A percentile compares a stretch with the other conserved stretches of the same genome.
Evolutionary conservation across 2,797 vertebrate genomes (phyloP).

Genomic region (Sebastiscus albofasciatus): DNA sequence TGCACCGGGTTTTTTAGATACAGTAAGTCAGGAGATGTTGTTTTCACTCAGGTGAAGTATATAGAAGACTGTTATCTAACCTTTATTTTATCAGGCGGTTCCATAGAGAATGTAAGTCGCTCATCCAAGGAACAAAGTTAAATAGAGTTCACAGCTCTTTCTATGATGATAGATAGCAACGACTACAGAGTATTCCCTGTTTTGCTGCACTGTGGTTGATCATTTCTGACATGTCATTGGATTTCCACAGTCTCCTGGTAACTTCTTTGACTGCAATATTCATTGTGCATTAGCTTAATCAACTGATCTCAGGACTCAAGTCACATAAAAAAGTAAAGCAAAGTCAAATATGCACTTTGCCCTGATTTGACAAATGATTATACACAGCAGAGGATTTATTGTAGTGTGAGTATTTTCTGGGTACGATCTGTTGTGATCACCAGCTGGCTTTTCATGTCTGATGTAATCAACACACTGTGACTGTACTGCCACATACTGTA

Average conservation of each 20-base stretch:
- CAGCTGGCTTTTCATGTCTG: too few species aligned
- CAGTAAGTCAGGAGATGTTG: neutral
- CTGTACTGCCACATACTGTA: neutral
- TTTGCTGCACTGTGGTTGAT: neutral
- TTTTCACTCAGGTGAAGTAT: neutral
- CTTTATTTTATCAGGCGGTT: slow-evolving; percentile 6
- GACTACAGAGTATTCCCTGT: neutral
- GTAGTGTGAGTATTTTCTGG: neutral
- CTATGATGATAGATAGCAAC: neutral
- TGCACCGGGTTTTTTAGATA: neutral
- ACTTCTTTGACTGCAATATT: neutral
- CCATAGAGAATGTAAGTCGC: neutral
- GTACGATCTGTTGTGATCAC: neutral
- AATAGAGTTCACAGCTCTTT: neutral
- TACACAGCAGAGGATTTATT: neutral
- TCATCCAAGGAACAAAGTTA: slow-evolving; percentile 8
- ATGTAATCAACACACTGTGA: neutral
- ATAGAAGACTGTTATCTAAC: neutral
- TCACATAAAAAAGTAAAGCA: neutral
- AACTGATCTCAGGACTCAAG: neutral
- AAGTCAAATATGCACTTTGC: neutral
- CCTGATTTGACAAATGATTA: neutral
- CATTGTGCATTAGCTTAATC: neutral
- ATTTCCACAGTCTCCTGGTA: neutral
- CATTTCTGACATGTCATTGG: neutral